Conservation (phyloP, 2,113 vertebrate genomes). For the Deroptyus accipitrinus region DNA sequence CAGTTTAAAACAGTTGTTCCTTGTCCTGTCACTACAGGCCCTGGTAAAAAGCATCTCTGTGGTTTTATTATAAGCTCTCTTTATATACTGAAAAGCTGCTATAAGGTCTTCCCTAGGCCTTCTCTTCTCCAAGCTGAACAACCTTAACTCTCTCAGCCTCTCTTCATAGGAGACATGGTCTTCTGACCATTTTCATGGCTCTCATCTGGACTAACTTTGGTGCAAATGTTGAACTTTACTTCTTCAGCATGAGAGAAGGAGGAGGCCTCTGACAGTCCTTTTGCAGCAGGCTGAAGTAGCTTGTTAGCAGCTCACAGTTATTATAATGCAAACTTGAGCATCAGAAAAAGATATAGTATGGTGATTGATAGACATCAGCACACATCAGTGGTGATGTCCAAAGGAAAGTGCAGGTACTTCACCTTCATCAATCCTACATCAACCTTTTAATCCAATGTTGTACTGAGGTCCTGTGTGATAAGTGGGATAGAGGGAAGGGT, state of each 20-base stretch:
- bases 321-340: neutral
- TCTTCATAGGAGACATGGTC: rapidly evolving
- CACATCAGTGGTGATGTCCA: neutral
- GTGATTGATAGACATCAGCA: neutral
- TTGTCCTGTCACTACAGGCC: neutral
- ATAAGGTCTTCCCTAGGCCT: neutral
- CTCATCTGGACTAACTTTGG: neutral
- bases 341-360: neutral
- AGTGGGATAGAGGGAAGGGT: neutral
- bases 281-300: neutral
- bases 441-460: neutral
- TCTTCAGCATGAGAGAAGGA: neutral
- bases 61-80: neutral
- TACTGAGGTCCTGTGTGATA: neutral
- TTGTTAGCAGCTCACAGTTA: neutral
- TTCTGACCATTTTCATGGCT: neutral
- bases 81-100: neutral
- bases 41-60: neutral
- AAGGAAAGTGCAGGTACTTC: neutral
- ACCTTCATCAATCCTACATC: neutral
- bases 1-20: neutral
- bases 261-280: neutral
- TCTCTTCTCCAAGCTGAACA: neutral
- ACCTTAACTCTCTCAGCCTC: neutral
- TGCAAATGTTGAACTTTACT: neutral